phyloP scores from a whole-genome alignment of 2,797 vertebrate genomes.

The Cuculus canorus region DNA sequence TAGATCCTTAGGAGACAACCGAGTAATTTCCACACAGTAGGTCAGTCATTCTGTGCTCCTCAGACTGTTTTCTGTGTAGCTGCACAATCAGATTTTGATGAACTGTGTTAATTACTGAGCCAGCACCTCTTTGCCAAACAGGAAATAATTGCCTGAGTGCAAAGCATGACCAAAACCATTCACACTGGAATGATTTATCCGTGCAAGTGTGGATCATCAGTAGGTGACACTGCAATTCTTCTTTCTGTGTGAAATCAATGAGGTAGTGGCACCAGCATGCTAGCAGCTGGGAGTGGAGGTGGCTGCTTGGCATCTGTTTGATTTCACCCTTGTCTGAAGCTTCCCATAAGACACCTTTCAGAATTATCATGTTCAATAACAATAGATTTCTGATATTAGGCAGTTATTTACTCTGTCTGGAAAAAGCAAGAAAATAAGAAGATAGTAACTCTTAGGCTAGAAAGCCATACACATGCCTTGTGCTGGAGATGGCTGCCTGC shows the following conservation, averaged over 20 bases:
- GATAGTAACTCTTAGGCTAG: neutral
- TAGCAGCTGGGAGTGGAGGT: rapidly evolving
- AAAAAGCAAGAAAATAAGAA: neutral
- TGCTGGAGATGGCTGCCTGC: neutral
- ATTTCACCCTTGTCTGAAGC: neutral
- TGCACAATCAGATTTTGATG: neutral
- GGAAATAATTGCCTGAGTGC: neutral
- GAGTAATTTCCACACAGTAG: neutral
- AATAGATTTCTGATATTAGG: neutral
- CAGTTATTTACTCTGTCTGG: neutral
- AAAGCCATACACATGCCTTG: neutral
- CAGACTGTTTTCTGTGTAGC: neutral
- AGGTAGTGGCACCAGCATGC: rapidly evolving
- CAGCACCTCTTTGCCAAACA: neutral
- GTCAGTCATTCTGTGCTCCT: neutral
- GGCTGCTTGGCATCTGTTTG: neutral
- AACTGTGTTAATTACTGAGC: neutral
- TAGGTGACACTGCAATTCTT: neutral
- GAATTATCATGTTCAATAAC: neutral
- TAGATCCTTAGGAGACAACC: neutral
- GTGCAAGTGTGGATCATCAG: neutral
- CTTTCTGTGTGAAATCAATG: neutral
- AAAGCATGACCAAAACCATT: neutral
- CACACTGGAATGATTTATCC: neutral
- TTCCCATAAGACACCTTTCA: neutral